Conservation (phyloP, 2,113 vertebrate genomes). For the Antechinus stuartii region DNA sequence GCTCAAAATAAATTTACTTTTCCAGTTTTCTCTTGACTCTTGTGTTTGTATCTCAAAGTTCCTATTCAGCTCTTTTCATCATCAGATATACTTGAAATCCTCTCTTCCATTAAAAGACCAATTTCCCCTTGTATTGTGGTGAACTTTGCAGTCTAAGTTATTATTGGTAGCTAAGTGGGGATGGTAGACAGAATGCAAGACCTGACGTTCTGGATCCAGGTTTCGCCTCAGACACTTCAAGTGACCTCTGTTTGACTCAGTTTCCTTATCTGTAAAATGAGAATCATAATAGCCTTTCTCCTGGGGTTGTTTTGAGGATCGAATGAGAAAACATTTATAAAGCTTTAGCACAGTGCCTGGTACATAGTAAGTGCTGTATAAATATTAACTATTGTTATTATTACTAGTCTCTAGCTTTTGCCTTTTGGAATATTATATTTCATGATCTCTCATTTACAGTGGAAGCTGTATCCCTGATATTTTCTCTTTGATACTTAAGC, state of each 20-base stretch:
- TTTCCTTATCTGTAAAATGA: background rate
- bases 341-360: background rate
- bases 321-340: background rate
- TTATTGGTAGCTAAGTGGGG: background rate
- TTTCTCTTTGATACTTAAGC: background rate
- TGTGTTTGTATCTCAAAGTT: background rate
- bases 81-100: background rate
- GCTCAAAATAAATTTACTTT: background rate
- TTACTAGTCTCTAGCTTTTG: background rate
- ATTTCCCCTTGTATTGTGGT: background rate
- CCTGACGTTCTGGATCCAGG: background rate
- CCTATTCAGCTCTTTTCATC: background rate
- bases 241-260: background rate
- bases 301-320: background rate
- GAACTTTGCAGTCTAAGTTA: background rate
- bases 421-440: background rate
- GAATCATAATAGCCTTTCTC: background rate
- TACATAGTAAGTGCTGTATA: background rate
- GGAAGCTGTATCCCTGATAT: background rate
- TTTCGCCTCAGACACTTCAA: background rate
- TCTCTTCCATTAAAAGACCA: background rate
- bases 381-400: background rate
- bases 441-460: background rate
- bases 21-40: background rate
- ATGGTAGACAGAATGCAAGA: background rate